phyloP scores from a whole-genome alignment of 30 jellyfish, hydroid and myxozoan genomes.

The Chrysaora quinquecirrha region DNA sequence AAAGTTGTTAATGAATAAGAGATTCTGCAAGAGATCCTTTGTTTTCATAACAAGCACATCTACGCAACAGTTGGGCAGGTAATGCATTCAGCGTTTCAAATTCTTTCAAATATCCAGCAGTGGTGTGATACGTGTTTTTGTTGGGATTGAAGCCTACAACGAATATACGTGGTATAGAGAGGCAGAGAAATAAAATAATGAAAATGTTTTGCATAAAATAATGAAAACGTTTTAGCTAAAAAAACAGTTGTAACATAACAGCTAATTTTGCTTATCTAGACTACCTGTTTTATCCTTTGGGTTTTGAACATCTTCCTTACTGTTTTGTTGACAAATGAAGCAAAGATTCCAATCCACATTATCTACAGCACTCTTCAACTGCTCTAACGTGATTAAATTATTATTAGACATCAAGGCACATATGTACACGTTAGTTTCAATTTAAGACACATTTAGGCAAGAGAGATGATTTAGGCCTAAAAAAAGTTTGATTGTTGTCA shows the following conservation, averaged over 20 bases:
- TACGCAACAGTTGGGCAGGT: background rate
- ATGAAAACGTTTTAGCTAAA: too few relatives aligned
- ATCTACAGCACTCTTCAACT: background rate
- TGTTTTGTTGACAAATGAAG: background rate
- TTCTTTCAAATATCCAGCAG: background rate
- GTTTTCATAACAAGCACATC: background rate
- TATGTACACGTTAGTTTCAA: background rate
- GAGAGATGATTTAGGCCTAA: background rate
- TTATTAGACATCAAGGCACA: background rate
- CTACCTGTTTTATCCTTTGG: background rate
- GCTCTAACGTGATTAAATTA: background rate
- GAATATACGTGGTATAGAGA: background rate
- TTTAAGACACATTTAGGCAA: background rate
- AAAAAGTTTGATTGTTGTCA: background rate
- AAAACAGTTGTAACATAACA: too few relatives aligned
- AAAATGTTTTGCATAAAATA: too few relatives aligned
- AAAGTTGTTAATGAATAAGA: too few relatives aligned
- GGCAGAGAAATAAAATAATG: background rate
- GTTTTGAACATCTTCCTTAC: background rate
- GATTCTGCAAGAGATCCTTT: background rate
- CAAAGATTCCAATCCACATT: background rate
- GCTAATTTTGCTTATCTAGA: background rate
- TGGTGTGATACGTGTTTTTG: background rate
- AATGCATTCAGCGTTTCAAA: background rate
- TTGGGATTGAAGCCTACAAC: constrained; percentile 1